Conservation (phyloP, 2,888 invertebrate species). For the Beris morrisii region DNA sequence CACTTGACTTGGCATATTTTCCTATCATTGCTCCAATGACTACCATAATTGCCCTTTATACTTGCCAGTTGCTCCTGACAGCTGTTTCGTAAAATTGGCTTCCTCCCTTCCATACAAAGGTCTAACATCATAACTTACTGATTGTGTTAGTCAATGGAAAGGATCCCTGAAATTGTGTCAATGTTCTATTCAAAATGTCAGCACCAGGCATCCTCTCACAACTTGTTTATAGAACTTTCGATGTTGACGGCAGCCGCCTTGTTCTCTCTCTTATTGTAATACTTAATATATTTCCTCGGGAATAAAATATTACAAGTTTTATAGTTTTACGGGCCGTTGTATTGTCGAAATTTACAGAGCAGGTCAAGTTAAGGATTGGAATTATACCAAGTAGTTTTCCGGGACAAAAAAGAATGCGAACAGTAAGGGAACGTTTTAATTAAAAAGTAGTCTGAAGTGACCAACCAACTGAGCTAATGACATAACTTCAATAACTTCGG, state of each 20-base stretch:
- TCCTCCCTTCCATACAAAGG: constrained; percentile 11
- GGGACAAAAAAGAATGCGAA: no score
- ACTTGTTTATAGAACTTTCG: constrained; percentile 5
- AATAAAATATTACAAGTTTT: no score
- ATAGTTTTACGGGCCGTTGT: no score
- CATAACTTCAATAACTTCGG: no score
- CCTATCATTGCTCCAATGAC: constrained; percentile 13
- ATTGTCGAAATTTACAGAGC: no score
- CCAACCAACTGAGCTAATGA: no score
- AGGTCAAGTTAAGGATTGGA: no score
- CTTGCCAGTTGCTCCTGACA: constrained; percentile 17
- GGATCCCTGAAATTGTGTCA: constrained; percentile 17
- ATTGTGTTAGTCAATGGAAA: background rate
- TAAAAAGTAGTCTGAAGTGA: no score
- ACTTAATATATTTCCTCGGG: no score
- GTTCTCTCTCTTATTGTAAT: no score
- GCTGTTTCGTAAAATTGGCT: constrained; percentile 23
- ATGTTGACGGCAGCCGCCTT: background rate
- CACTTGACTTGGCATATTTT: constrained; percentile 19
- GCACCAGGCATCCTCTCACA: background rate
- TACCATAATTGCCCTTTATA: constrained; percentile 17
- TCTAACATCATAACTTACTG: background rate
- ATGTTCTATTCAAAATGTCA: constrained; percentile 19
- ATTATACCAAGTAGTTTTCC: no score
- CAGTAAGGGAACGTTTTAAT: no score